Evolutionary conservation across 2,888 invertebrate species (phyloP), one percentile per base, ranked within the genome.

Genomic region (Apamea crenata): DNA sequence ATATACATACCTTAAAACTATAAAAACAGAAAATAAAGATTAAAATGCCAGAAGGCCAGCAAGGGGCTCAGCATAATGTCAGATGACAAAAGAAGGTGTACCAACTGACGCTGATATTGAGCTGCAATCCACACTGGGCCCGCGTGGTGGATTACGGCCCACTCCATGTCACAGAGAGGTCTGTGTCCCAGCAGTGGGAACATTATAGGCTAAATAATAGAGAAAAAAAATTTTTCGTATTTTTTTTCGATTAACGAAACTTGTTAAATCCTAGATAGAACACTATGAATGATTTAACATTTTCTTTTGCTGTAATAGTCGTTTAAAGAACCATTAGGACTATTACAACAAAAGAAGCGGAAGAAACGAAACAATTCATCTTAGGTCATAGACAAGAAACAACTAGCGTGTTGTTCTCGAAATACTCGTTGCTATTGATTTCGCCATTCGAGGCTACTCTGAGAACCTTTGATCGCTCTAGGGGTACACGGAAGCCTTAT

Each of bases 381-480:
- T 32, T 72, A 73, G 66, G 25, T 68, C 40, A 71, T 50, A 74
- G 65, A 63, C 61, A 50, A 82, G 40, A 67, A 71, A 83, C 44
- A 71, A 71, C 44, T 12, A 71, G 61, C 36, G 25, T 47, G 67
- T 82, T 82, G 76, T 81, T 70, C 18, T 67, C 47, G 18, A 50
- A 73, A 74, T 32, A 56, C 40, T 61, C 47, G 32, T 47, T 71
- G 61, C 16, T 78, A 80, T 79, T 67, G 61, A 79, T 79, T 74
- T 84, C 29, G 18, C 16, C 36, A 47, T 74, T 61, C 67, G 70
- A 79, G 36, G n/a, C 56, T 56, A 32, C 71, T 84, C 66, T 36
- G 74, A 72, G 63, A 68, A 63, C 56, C 16, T 61, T 73, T 67
- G 61, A 72, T 75, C 25, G 59, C 67, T 29, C 32, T 36, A 44